phyloP scores from a whole-genome alignment of 1,140 invertebrate species.

The Argopecten irradians region DNA sequence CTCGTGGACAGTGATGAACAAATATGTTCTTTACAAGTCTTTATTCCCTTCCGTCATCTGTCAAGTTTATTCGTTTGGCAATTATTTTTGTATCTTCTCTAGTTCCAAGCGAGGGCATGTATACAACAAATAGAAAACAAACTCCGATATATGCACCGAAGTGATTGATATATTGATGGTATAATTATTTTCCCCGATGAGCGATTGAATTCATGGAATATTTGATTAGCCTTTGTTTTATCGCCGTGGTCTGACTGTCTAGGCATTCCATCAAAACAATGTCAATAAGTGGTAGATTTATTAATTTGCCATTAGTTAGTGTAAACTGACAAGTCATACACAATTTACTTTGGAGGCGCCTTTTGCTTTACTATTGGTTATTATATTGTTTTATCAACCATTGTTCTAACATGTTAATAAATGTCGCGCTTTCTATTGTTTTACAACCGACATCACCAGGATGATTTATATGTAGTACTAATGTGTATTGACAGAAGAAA shows the following conservation, averaged over 20 bases:
- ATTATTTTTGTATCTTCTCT: neutral
- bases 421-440: neutral
- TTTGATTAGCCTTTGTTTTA: slow-evolving; percentile 43
- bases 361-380: neutral
- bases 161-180: slow-evolving; percentile 31
- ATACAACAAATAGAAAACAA: slow-evolving; percentile 14
- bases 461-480: neutral
- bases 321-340: neutral
- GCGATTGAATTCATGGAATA: slow-evolving; percentile 40
- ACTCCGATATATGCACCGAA: neutral
- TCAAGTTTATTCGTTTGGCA: neutral
- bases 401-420: neutral
- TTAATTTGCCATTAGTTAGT: neutral
- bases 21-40: slow-evolving; percentile 18
- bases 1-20: neutral
- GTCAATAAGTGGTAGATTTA: neutral
- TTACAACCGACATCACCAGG: neutral
- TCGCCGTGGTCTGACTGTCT: neutral
- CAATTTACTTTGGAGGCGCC: neutral
- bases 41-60: neutral
- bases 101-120: neutral
- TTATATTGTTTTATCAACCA: neutral
- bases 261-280: neutral
- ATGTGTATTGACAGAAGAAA: slow-evolving; percentile 16
- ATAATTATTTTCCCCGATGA: slow-evolving; percentile 45